These are phyloP conservation scores for Cryptotermes secundus DNA, from an alignment of 1,140 invertebrate species.

Conservation along the genomic window DNA sequence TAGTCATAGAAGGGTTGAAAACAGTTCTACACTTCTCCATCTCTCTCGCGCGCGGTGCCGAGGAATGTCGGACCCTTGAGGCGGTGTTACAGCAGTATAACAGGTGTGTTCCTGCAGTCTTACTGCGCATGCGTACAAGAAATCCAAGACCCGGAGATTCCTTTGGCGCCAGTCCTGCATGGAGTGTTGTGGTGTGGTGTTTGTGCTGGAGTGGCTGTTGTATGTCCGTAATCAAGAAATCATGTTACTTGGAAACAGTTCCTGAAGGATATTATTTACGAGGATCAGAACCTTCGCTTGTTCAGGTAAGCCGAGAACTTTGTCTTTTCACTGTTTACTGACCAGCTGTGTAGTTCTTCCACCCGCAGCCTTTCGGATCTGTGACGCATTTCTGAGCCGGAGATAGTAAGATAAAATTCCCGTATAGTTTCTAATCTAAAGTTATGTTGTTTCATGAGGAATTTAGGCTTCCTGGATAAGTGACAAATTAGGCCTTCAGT, in stretches of 20 bases:
- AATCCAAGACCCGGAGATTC: background rate
- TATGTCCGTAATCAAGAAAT: background rate
- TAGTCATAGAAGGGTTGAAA: background rate
- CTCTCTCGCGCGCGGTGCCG: background rate
- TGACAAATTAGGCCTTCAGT: too few relatives aligned
- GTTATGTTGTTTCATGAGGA: too few relatives aligned
- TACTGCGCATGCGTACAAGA: constrained; percentile 17
- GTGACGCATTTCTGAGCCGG: too few relatives aligned
- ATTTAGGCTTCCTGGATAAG: too few relatives aligned
- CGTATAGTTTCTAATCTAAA: too few relatives aligned
- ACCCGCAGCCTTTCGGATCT: background rate
- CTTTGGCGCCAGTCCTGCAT: background rate
- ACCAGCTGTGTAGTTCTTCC: background rate
- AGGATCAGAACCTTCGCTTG: background rate
- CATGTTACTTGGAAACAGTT: background rate
- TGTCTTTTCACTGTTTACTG: background rate
- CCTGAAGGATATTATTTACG: background rate
- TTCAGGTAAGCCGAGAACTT: background rate
- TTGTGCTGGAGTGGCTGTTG: background rate
- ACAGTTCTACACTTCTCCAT: background rate
- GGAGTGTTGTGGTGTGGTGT: background rate
- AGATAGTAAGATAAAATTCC: too few relatives aligned
- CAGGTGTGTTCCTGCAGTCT: background rate
- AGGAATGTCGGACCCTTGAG: constrained; percentile 5
- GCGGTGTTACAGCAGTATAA: background rate